Base-by-base conservation (phyloP, 2,888 invertebrate genomes). In the Athrips mouffetella region DNA sequence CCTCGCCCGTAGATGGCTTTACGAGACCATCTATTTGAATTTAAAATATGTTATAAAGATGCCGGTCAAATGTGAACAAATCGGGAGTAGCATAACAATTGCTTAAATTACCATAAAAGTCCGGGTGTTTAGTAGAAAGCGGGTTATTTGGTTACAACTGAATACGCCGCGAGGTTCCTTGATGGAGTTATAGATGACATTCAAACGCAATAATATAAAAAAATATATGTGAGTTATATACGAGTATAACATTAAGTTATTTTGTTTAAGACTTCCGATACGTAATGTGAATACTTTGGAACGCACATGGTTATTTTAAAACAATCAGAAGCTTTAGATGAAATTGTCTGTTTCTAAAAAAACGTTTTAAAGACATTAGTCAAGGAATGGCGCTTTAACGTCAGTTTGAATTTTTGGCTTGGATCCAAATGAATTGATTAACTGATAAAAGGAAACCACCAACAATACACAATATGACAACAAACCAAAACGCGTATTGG, bases 101-200 rank as follows among this genome's bases (percentile, higher is more conserved):
- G 79, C 76, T 57, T 58, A 58, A 67, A 88, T 88, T 88, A 79
- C 71, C 88, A 88, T 88, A 87, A 81, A 83, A 79, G 78, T 80
- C 85, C 84, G 79, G 82, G 84, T 87, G 86, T 84, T 85, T 80
- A 79, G 74, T 86, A 86, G 88, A 87, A 88, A 88, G 87, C 86
- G 86, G 87, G 85, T 83, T 80, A 88, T 87, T 87, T 87, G 85
- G 86, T 80, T 85, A 83, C 80, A 75, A 72, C 69, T 70, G 69
- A 69, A 75, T 70, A 84, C 79, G 80, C 76, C 74, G 64, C 64
- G 73, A 65, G 83, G 67, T 67, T 81, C 71, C 73, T 54, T 77
- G 80, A 83, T 83, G 73, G 64, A 63, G 61, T 66, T 70, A 79
- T 77, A 73, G 75, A 74, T 69, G 73, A 67, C 70, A 65, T 65